Base-by-base conservation (phyloP, 2,797 vertebrate species). In the Pangasius macronema region DNA sequence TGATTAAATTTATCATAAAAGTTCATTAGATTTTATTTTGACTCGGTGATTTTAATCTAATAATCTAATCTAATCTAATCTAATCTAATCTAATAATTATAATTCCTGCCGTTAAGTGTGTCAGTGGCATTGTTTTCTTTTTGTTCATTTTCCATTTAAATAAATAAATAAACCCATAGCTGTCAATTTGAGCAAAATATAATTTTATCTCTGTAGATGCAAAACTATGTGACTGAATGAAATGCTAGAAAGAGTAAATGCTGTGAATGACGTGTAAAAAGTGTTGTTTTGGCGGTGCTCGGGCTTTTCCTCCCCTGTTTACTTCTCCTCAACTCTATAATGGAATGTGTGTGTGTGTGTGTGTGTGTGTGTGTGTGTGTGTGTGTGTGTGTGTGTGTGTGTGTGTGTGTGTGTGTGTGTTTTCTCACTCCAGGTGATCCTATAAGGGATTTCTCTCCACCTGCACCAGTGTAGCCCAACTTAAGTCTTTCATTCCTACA, bases 351-450 rank as follows among this genome's bases (percentile, higher is more conserved):
- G 77, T 61, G 55, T 42, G 33, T 59, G 53, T 36, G 76, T 24
- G 76, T 36, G 76, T 36, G 76, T 57, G 77, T 36, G 76, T 36
- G 76, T 57, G 77, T 14, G 55, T 57, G 77, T 24, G 20, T 79
- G 18, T 30, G 53, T 36, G 30, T 36, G 53, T 27, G 75, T 33
- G 75, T 33, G 49, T 30, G 27, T 11, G 46, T 30, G n/a, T 18
- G 72, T 49, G 73, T 6, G 42, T 4, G 70, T 10, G 3, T 10
- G 72, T 4, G 42, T 11, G 42, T 51, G 73, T 30, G 27, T 36
- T 30, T 57, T 80, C 77, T 81, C 55, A 55, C 75, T 77, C 49
- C 75, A 80, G 53, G 53, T 80, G 77, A 80, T 80, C 55, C 22
- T 59, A 33, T 81, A 81, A 61, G 13, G 5, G 22, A 27, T 7